Conservation (phyloP, 2,888 invertebrate species). For the Rhogogaster chlorosoma region DNA sequence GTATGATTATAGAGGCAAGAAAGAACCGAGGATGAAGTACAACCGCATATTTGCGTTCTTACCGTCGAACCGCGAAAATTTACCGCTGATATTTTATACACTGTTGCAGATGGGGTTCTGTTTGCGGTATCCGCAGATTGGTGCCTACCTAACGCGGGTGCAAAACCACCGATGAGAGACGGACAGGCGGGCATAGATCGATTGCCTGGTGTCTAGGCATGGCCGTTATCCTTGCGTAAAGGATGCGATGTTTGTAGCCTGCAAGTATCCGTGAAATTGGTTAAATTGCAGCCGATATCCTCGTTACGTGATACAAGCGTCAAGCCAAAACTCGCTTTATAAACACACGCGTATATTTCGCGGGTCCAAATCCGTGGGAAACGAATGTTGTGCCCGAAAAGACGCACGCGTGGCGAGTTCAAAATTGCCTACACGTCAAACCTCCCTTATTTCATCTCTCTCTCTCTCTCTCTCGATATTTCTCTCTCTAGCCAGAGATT, state of each 20-base stretch:
- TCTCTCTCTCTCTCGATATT: neutral
- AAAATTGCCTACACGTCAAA: neutral
- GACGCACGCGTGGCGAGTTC: neutral
- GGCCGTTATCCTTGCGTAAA: slow-evolving; percentile 55
- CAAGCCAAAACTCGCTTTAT: neutral
- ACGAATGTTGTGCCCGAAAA: neutral
- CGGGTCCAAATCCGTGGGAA: neutral
- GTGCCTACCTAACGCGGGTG: neutral
- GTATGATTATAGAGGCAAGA: neutral
- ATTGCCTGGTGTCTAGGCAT: slow-evolving; percentile 62
- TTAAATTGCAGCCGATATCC: slow-evolving; percentile 53
- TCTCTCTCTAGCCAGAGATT: neutral
- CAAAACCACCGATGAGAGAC: slow-evolving; percentile 61
- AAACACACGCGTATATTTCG: neutral
- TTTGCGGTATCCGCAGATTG: slow-evolving; percentile 58
- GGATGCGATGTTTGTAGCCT: slow-evolving; percentile 53
- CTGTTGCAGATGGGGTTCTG: slow-evolving; percentile 8
- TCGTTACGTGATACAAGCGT: neutral
- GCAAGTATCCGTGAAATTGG: slow-evolving; percentile 61
- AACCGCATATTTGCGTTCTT: neutral
- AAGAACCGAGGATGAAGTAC: neutral
- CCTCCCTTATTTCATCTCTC: neutral
- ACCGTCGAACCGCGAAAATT: neutral
- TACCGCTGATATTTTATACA: neutral
- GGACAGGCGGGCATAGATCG: slow-evolving; percentile 65